phyloP scores from a whole-genome alignment of 1,140 invertebrate species.

The Episyrphus balteatus region DNA sequence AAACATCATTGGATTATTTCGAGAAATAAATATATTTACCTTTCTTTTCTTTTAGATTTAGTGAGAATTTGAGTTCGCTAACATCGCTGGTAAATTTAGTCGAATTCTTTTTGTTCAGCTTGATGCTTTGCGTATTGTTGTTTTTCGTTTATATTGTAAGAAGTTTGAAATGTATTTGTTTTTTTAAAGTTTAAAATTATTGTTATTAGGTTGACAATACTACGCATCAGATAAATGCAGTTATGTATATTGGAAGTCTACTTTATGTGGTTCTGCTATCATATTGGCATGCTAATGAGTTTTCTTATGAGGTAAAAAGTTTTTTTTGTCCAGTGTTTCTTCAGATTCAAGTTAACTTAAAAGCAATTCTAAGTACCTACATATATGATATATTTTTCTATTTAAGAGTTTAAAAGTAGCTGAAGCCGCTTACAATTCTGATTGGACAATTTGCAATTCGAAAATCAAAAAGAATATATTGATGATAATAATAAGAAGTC shows the following conservation, averaged over 20 bases:
- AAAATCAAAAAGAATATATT: conserved; percentile 1
- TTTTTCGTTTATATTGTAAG: conserved; percentile 1
- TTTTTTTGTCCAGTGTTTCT: background rate
- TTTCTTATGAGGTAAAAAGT: conserved; percentile 1
- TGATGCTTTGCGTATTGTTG: conserved; percentile 5
- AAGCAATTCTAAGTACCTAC: no score
- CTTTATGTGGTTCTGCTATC: conserved; percentile 2
- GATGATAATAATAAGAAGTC: conserved; percentile 3
- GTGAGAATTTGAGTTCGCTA: background rate
- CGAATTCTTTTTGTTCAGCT: conserved; percentile 1
- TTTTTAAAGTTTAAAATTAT: background rate
- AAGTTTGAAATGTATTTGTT: background rate
- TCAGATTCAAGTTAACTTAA: no score
- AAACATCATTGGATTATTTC: no score
- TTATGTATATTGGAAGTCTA: conserved; percentile 3
- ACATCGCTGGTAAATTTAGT: conserved; percentile 1
- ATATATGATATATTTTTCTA: no score
- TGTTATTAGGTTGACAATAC: conserved; percentile 1
- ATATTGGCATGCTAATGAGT: conserved; percentile 6
- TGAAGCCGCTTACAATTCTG: conserved; percentile 2
- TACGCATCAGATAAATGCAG: background rate
- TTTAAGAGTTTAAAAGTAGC: conserved; percentile 6
- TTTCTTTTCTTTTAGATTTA: background rate
- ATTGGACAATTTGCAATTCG: background rate
- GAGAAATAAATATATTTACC: no score